Base-by-base conservation (phyloP, 2,113 vertebrate species). In the Colistium nudipinnis region DNA sequence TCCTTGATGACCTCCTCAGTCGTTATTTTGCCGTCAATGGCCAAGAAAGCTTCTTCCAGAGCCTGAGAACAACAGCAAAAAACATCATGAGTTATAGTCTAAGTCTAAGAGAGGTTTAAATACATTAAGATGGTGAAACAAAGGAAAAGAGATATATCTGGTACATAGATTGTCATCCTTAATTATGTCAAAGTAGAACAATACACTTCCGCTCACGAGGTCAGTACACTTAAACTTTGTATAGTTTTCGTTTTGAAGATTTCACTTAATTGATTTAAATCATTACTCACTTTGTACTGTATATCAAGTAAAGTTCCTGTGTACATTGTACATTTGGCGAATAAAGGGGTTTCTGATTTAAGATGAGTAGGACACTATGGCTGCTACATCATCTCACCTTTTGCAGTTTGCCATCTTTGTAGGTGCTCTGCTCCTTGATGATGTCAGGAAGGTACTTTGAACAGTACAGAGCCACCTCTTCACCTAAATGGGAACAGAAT, bases 391-490 rank as follows among this genome's bases (percentile, higher is more conserved):
- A 12, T 33, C 61, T 83, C 56, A 99, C 98, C 96, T 98, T 99
- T 71, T 99, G 97, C 80, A 99, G 80, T 81, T 99, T 99, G 60
- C 97, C 97, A 62, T 99, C 96, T 90, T 97, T 96, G 77, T 99
- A 99, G 1, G 95, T 93, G 75, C 95, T 96, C 93, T 99, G 98
- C 57, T 97, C 95, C 88, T 98, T 98, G 87, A 99, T 99, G 70
- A 98, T 94, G 47, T 96, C 95, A 51, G 98, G 97, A 59, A 99
- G 95, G 62, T 99, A 98, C 92, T 98, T 99, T 83, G 98, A 97
- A 93, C 98, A 99, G 79, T 98, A 99, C 22, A 99, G 89, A 14
- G 98, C 98, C 76, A 99, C 98, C 78, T 99, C 98, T 84, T 98
- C 98, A 78, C 98, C 98, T 99, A 63, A 88, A 92, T 30, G 59